Percentiles rank a stretch among this genome's conserved stretches.
Conservation (phyloP, 2,113 vertebrate species). For the Hucho hucho region DNA sequence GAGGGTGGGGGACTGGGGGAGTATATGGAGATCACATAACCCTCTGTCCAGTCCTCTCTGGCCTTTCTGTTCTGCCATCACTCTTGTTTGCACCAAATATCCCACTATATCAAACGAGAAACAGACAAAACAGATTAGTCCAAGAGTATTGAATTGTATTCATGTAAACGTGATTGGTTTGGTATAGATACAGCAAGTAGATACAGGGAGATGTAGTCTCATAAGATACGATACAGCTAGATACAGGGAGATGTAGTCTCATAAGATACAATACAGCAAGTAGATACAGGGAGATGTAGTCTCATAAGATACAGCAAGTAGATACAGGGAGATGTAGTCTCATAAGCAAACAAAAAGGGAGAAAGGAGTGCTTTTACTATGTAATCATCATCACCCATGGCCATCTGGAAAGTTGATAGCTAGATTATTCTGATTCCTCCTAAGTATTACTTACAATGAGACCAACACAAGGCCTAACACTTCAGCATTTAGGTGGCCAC, state of each 20-base stretch:
- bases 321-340: not conserved
- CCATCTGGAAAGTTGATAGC: not conserved
- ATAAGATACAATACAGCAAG: slow-evolving; percentile 30
- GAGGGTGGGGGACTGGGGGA: not conserved
- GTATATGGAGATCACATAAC: not conserved
- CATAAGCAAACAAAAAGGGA: slow-evolving; percentile 8
- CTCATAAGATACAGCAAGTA: slow-evolving; percentile 14
- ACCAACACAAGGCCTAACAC: not conserved
- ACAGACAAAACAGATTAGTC: not conserved
- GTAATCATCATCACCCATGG: not conserved
- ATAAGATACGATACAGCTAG: slow-evolving; percentile 30
- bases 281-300: not conserved
- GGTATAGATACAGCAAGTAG: slow-evolving; percentile 33
- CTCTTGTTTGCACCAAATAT: not conserved
- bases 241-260: not conserved
- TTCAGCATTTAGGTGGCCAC: too few relatives aligned
- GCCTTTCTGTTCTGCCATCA: not conserved
- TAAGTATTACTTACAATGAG: not conserved
- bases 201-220: not conserved
- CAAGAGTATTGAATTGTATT: slow-evolving; percentile 46
- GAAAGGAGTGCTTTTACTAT: not conserved
- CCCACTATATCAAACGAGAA: not conserved
- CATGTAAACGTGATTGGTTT: slow-evolving; percentile 23
- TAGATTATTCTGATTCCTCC: too few relatives aligned
- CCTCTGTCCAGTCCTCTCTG: not conserved